phyloP scores from a whole-genome alignment of 2,113 vertebrate genomes.

The Siniperca knerii region DNA sequence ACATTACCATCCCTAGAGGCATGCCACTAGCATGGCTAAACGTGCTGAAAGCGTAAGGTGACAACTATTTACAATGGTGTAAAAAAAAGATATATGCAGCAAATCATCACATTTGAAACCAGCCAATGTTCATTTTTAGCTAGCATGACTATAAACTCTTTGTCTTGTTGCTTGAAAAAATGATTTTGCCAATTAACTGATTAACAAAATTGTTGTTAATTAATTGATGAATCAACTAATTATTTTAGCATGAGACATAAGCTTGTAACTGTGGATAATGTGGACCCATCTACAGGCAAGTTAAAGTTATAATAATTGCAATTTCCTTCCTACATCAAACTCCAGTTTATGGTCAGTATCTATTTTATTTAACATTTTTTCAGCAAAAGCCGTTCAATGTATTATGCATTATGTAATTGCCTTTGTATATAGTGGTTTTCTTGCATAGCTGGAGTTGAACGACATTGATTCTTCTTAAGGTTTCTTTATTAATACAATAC shows the following conservation, averaged over 20 bases:
- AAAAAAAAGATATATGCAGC: background rate
- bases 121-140: background rate
- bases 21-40: background rate
- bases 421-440: background rate
- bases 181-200: background rate
- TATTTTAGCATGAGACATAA: background rate
- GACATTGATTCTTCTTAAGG: background rate
- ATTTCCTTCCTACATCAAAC: background rate
- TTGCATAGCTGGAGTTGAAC: background rate
- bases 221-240: background rate
- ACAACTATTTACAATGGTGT: background rate
- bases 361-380: background rate
- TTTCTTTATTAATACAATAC: background rate
- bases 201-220: background rate
- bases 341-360: background rate
- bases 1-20: background rate
- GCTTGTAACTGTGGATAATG: background rate
- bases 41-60: background rate
- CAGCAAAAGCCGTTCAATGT: background rate
- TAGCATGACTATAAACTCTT: background rate
- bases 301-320: background rate
- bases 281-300: background rate
- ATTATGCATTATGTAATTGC: background rate
- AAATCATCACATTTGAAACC: background rate
- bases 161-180: background rate